These are phyloP conservation scores for Clytia hemisphaerica DNA, from an alignment of 30 jellyfish, hydroid and myxozoan genomes.

Conservation along the genomic window DNA sequence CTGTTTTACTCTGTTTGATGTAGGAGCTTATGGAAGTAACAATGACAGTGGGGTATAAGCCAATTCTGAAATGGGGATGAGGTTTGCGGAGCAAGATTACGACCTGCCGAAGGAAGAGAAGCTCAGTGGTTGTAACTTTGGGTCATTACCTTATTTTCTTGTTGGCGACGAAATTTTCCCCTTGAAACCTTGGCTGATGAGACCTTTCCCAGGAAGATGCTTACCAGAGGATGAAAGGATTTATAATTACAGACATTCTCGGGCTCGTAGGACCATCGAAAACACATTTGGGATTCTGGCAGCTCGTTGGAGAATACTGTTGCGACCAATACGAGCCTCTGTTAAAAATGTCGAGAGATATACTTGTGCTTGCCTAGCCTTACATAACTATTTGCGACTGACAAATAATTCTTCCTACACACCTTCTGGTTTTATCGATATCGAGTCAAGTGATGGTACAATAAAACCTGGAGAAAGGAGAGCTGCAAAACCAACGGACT, in stretches of 20 bases:
- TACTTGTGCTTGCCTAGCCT: slow-evolving; percentile 22
- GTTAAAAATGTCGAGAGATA: slow-evolving; percentile 6
- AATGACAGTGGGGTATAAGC: slow-evolving; percentile 23
- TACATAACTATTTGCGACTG: slow-evolving; percentile 23
- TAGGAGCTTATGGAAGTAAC: slow-evolving; percentile 39
- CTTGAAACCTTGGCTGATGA: slow-evolving; percentile 23
- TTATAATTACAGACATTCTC: slow-evolving; percentile 15
- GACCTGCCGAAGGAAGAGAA: slow-evolving; percentile 3
- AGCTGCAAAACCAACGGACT: background rate
- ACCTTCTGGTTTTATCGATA: slow-evolving; percentile 22
- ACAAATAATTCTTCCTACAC: slow-evolving; percentile 21
- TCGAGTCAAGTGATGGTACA: slow-evolving; percentile 27
- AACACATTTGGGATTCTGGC: slow-evolving; percentile 32
- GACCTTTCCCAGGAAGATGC: slow-evolving; percentile 22
- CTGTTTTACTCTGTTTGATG: slow-evolving; percentile 18
- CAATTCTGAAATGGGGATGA: slow-evolving; percentile 2
- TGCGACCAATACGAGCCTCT: slow-evolving; percentile 11
- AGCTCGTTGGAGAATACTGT: slow-evolving; percentile 21
- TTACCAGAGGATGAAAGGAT: background rate
- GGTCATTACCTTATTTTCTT: slow-evolving; percentile 16
- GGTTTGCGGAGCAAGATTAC: slow-evolving; percentile 16
- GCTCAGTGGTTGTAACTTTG: slow-evolving; percentile 13
- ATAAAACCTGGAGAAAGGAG: slow-evolving; percentile 54
- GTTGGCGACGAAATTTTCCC: slow-evolving; percentile 37
- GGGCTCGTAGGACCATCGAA: slow-evolving; percentile 42